These are phyloP conservation scores for Paragorgia papillata DNA, from an alignment of 92 coral and sea anemone species.

Conservation along the genomic window DNA sequence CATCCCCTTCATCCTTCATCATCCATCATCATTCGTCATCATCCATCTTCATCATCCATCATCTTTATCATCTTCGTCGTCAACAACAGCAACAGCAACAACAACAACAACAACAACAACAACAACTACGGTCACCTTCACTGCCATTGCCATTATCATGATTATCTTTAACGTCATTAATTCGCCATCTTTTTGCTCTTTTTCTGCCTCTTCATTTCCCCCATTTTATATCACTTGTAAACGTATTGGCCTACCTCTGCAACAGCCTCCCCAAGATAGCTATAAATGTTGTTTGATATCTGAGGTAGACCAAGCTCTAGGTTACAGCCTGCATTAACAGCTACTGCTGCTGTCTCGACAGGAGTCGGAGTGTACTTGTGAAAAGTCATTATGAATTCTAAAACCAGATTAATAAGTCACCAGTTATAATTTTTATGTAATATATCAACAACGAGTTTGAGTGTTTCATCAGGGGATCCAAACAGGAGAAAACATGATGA, in stretches of 20 bases:
- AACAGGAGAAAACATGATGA: too few species aligned
- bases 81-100: background rate
- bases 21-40: background rate
- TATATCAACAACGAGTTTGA: too few species aligned
- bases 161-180: background rate
- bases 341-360: conserved; percentile 52
- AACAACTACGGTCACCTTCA: too few species aligned
- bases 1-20: too few species aligned
- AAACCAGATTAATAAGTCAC: background rate
- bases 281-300: conserved; percentile 41
- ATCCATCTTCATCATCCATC: too few species aligned
- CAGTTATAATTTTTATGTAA: too few species aligned
- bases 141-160: background rate
- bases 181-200: background rate
- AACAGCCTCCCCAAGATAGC: conserved; percentile 50
- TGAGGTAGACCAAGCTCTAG: conserved; percentile 43
- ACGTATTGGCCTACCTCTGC: conserved; percentile 29
- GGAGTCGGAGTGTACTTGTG: conserved; percentile 56
- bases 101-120: too few species aligned
- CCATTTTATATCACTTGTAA: conserved; percentile 1
- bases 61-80: background rate
- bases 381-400: conserved; percentile 42
- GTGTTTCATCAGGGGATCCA: too few species aligned
- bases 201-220: background rate
- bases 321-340: conserved; percentile 61